Conservation (phyloP, 2,888 invertebrate species). For the Pristionchus entomophagus region DNA sequence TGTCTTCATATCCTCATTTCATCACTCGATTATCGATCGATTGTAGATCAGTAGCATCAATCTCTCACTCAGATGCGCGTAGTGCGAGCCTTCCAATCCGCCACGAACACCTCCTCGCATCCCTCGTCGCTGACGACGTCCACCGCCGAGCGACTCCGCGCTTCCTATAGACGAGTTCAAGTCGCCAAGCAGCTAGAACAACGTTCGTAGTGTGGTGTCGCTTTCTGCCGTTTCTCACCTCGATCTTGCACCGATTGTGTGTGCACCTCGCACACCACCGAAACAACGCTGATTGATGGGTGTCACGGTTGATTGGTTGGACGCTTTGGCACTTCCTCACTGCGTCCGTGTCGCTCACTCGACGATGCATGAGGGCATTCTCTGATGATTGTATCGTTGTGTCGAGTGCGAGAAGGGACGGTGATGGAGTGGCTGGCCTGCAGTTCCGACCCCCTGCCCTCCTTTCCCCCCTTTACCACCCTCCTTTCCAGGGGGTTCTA, state of each 20-base stretch:
- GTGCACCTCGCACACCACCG: background rate
- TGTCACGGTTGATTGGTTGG: no score
- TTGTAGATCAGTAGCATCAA: constrained; percentile 21
- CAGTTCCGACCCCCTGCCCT: background rate
- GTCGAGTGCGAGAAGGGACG: background rate
- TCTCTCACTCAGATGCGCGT: constrained; percentile 72
- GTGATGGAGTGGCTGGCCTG: background rate
- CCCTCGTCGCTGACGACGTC: constrained; percentile 72
- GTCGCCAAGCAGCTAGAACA: constrained; percentile 73
- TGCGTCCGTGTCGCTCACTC: background rate
- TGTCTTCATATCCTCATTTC: background rate
- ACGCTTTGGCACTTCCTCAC: background rate
- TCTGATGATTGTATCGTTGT: no score
- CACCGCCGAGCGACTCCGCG: constrained; percentile 73
- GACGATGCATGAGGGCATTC: background rate
- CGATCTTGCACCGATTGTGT: background rate
- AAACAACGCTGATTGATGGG: no score
- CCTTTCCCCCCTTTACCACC: background rate
- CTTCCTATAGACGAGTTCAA: constrained; percentile 70
- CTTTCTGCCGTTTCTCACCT: background rate
- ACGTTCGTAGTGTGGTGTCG: constrained; percentile 62
- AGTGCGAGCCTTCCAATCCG: constrained; percentile 73
- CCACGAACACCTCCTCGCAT: constrained; percentile 66
- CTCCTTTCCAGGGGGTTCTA: constrained; percentile 70
- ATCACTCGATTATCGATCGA: background rate